Evolutionary conservation across 2,113 vertebrate genomes (phyloP).

Genomic region (Lagopus leucura): DNA sequence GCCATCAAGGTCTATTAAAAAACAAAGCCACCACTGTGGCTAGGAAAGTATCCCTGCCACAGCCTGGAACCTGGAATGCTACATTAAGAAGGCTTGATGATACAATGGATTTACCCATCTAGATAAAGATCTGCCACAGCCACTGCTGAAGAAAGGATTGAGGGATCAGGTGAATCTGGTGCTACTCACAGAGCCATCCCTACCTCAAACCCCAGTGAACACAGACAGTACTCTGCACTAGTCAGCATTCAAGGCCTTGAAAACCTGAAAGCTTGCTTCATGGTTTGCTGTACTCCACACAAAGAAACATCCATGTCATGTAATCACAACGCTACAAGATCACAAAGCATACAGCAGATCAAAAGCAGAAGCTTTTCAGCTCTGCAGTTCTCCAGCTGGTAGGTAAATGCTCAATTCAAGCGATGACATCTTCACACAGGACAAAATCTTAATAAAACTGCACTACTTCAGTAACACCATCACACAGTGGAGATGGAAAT

Average conservation of each 20-base stretch:
- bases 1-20: not conserved
- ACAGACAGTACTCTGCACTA: not conserved
- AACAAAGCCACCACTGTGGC: not conserved
- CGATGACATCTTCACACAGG: not conserved
- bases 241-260: not conserved
- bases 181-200: not conserved
- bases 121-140: not conserved
- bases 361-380: not conserved
- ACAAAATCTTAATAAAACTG: constrained; percentile 10
- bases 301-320: not conserved
- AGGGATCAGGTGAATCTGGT: not conserved
- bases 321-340: not conserved
- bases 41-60: not conserved
- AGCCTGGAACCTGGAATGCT: not conserved
- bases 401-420: not conserved
- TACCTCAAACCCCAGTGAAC: not conserved
- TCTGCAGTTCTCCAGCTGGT: not conserved
- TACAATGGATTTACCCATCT: not conserved
- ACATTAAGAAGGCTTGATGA: not conserved
- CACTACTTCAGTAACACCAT: constrained; percentile 26
- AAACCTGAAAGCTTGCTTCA: not conserved
- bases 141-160: not conserved
- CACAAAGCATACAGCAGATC: not conserved
- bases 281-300: not conserved
- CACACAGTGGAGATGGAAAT: constrained; percentile 9